These are phyloP conservation scores for Apamea crenata DNA, from an alignment of 2,888 invertebrate genomes.

Conservation along the genomic window DNA sequence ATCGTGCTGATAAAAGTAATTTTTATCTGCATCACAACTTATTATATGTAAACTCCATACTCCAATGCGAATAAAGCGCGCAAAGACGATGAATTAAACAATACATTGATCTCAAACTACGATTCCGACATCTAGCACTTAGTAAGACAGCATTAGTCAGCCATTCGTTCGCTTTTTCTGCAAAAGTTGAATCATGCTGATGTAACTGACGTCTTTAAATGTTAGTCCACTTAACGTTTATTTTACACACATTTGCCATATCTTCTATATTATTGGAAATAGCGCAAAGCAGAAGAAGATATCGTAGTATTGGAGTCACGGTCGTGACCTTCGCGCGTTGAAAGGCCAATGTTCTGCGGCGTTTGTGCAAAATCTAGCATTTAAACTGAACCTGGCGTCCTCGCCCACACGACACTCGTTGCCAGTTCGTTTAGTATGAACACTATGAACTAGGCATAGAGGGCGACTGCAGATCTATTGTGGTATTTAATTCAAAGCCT, in stretches of 20 bases:
- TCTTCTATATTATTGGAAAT: constrained; percentile 21
- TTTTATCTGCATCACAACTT: background rate
- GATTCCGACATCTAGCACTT: background rate
- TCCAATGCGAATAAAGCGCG: background rate
- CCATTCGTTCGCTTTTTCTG: constrained; percentile 45
- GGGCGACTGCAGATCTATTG: background rate
- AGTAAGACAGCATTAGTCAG: constrained; percentile 38
- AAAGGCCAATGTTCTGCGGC: constrained; percentile 82
- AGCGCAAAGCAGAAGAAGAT: constrained; percentile 36
- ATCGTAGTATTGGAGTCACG: constrained; percentile 67
- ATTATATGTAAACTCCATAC: background rate
- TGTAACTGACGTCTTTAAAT: constrained; percentile 14
- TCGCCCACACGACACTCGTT: constrained; percentile 69
- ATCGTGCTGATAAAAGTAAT: background rate
- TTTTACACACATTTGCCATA: background rate
- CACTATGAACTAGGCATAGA: constrained; percentile 19
- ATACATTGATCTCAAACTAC: constrained; percentile 11
- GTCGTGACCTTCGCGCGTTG: constrained; percentile 73
- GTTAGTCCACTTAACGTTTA: background rate
- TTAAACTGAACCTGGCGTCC: constrained; percentile 73
- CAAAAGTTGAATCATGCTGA: constrained; percentile 46
- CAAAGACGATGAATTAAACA: constrained; percentile 7
- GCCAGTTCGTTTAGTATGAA: constrained; percentile 41
- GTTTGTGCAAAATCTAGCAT: constrained; percentile 74
- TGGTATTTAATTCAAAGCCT: background rate